Conservation (phyloP, 2,113 vertebrate genomes). For the Cheirogaleus medius region DNA sequence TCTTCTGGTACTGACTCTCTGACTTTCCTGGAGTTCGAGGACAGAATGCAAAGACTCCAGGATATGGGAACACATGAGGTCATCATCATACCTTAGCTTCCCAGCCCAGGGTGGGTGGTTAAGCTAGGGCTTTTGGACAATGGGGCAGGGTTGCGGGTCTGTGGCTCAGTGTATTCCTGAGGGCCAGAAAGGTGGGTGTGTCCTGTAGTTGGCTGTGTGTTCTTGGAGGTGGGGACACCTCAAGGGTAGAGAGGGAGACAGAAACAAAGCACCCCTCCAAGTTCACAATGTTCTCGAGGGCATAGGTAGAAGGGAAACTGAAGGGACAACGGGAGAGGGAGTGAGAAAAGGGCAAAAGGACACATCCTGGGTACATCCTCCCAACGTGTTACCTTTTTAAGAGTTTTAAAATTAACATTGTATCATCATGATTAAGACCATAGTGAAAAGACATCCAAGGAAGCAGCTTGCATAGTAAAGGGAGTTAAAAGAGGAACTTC, state of each 20-base stretch:
- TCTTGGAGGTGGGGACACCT: accelerated
- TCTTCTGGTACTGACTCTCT: neutral
- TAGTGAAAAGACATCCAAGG: neutral
- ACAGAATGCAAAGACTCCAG: conserved; percentile 21
- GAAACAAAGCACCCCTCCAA: neutral
- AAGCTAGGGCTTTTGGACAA: neutral
- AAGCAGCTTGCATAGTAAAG: neutral
- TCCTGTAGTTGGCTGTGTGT: neutral
- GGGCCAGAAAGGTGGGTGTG: neutral
- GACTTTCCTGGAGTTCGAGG: neutral
- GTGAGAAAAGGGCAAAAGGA: neutral
- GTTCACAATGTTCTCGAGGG: neutral
- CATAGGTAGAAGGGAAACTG: neutral
- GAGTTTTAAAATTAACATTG: neutral
- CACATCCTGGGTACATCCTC: neutral
- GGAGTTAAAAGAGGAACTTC: neutral
- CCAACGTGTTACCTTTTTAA: neutral
- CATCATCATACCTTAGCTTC: neutral
- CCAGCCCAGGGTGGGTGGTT: neutral
- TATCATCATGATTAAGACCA: neutral
- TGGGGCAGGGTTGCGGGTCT: neutral
- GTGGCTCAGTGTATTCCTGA: neutral
- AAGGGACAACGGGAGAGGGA: neutral
- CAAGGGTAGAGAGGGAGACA: neutral
- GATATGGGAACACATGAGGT: neutral